Base-by-base conservation (phyloP, 2,797 vertebrate genomes). In the Anabas testudineus region DNA sequence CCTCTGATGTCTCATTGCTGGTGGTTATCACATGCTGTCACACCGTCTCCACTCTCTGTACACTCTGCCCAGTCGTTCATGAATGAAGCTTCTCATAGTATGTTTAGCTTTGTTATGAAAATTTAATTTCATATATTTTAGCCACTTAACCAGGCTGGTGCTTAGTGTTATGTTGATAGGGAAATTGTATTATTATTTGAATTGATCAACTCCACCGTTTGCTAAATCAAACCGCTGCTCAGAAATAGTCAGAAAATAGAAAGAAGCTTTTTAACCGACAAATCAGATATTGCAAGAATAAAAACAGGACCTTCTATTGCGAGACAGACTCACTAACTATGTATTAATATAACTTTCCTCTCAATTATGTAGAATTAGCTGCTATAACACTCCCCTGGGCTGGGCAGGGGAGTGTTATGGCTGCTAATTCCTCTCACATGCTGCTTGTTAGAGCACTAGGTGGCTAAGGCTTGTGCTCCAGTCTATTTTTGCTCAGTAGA, bases 401-500 rank as follows among this genome's bases (percentile, higher is more conserved):
- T 21, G 15, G 76, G 62, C 75, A 71, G 71, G 67, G 67, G 76
- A 67, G 74, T 54, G 77, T 43, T 46, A 66, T 70, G 49, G 75
- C 13, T 41, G 52, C 72, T 94, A 92, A 94, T 92, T 76, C 90
- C 79, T 71, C 71, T 94, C 93, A 94, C 93, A 94, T 94, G 93
- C 83, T 90, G 65, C 76, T 75, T 52, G 90, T 91, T 91, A 88
- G 48, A 52, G 48, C 63, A 78, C 78, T 46, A 36, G 72, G 79
- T n/a, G 43, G 59, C 71, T 58, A 81, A 74, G 72, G 55, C 58
- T 65, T 68, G 63, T 55, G 47, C 74, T 56, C 3, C 49, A 63
- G 67, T 41, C 72, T 45, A 16, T 51, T 48, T 73, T 66, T 14
- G 68, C 61, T 59, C 26, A 48, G 37, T 16, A 21, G 32, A 61